These are phyloP conservation scores for Pseudobourletiella spinata DNA, from an alignment of 1,140 invertebrate genomes.

Conservation along the genomic window DNA sequence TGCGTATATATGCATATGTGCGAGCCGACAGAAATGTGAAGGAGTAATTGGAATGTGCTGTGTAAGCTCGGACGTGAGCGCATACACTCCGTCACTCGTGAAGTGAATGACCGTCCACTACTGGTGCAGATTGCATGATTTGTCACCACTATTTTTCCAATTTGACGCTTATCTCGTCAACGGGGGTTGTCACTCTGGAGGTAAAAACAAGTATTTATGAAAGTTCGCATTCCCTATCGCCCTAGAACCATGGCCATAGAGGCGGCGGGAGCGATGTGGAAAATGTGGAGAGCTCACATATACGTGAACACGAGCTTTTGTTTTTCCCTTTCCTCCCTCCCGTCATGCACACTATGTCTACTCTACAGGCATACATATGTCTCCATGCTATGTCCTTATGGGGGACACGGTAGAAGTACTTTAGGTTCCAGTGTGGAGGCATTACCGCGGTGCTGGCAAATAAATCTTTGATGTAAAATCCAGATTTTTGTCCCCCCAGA, in stretches of 20 bases:
- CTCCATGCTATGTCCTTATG: neutral
- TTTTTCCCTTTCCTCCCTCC: neutral
- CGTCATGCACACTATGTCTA: neutral
- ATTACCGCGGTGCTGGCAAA: neutral
- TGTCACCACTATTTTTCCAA: constrained; percentile 30
- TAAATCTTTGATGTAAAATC: constrained; percentile 11
- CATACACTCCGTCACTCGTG: neutral
- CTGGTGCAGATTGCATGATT: constrained; percentile 25
- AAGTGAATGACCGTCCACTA: neutral
- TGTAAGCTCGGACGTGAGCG: neutral
- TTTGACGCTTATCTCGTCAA: constrained; percentile 25
- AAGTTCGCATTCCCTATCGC: neutral
- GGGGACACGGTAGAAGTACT: too few species aligned
- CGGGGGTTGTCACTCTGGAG: neutral
- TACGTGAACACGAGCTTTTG: neutral
- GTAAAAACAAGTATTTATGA: constrained; percentile 9
- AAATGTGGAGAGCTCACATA: too few species aligned
- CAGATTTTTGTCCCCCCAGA: constrained; percentile 5
- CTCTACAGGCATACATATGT: neutral
- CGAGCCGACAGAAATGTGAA: neutral
- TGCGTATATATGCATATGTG: too few species aligned
- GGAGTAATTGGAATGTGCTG: neutral
- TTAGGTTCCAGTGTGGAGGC: too few species aligned
- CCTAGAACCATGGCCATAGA: too few species aligned
- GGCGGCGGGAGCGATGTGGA: too few species aligned